Percentiles rank a stretch among this genome's conserved stretches.
Conservation (phyloP, 2,113 vertebrate species). For the Vulpes vulpes region DNA sequence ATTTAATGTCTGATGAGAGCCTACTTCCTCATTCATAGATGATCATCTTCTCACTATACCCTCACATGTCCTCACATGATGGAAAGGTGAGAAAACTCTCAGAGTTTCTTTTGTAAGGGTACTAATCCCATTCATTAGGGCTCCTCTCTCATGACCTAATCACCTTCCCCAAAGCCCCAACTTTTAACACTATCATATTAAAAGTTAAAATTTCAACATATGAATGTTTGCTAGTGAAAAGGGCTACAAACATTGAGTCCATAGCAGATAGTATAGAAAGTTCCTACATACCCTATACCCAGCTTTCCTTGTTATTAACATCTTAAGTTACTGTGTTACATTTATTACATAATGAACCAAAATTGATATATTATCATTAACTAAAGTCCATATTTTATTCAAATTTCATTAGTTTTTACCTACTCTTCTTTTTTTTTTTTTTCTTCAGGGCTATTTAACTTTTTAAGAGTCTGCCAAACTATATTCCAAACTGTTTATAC, state of each 20-base stretch:
- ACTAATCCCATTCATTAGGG: not conserved
- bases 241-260: not conserved
- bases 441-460: not conserved
- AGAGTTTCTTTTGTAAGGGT: not conserved
- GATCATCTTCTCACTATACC: not conserved
- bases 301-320: not conserved
- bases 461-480: not conserved
- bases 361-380: not conserved
- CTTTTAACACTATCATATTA: not conserved
- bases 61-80: not conserved
- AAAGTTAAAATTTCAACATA: not conserved
- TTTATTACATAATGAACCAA: not conserved
- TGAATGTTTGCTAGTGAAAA: not conserved
- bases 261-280: not conserved
- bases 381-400: not conserved
- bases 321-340: not conserved
- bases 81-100: not conserved
- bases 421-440: not conserved
- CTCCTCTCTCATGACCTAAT: not conserved
- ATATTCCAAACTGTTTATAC: conserved; percentile 21
- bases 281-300: not conserved
- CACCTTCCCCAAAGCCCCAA: not conserved
- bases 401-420: conserved; percentile 23
- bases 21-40: not conserved
- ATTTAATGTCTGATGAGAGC: not conserved